Evolutionary conservation across 2,113 vertebrate species (phyloP).

Genomic region (Vulpes lagopus): DNA sequence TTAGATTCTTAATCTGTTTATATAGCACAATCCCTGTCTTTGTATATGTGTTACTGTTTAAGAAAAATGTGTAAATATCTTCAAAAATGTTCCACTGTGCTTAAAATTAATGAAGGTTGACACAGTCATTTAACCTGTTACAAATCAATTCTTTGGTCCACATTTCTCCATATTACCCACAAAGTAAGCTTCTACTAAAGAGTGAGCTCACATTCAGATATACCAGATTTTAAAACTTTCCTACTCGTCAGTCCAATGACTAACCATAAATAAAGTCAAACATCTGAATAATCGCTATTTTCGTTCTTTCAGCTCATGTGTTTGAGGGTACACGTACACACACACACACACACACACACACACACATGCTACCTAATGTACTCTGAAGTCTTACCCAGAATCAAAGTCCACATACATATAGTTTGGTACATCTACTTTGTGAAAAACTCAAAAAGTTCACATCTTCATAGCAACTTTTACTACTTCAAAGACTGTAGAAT

Average conservation of each 20-base stretch:
- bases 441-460: background rate
- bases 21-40: background rate
- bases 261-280: background rate
- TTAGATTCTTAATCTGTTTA: background rate
- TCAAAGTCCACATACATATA: background rate
- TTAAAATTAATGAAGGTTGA: constrained; percentile 25
- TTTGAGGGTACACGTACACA: background rate
- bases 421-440: background rate
- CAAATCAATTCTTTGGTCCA: background rate
- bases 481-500: background rate
- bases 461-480: background rate
- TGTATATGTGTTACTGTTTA: background rate
- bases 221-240: background rate
- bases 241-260: background rate
- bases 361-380: background rate
- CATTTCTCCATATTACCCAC: background rate
- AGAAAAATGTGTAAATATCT: background rate
- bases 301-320: background rate
- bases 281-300: background rate
- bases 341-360: background rate
- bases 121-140: background rate
- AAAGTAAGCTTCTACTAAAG: background rate
- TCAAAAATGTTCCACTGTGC: background rate
- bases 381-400: background rate
- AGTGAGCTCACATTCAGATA: background rate